Evolutionary conservation across 2,113 vertebrate genomes (phyloP).

Genomic region (Peromyscus maniculatus): DNA sequence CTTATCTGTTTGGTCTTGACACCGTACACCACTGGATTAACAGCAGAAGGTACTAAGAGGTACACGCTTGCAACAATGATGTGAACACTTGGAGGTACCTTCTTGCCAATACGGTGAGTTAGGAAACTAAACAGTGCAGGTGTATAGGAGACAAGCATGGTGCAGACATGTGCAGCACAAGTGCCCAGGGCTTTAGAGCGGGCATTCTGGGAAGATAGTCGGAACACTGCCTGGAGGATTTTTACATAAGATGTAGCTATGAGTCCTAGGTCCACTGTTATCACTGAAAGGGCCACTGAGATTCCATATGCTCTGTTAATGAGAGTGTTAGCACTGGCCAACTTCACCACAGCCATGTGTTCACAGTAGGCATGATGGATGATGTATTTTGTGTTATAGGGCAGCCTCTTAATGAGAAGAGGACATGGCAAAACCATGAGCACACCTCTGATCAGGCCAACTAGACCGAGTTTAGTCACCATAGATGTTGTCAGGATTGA

Average conservation of each 20-base stretch:
- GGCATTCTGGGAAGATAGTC: conserved; percentile 62
- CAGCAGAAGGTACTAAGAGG: conserved; percentile 66
- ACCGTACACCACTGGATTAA: conserved; percentile 74
- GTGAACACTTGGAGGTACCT: conserved; percentile 64
- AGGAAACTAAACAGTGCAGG: conserved; percentile 77
- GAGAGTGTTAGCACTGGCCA: conserved; percentile 75
- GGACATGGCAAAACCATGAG: conserved; percentile 60
- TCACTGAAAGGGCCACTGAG: conserved; percentile 70
- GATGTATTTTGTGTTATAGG: conserved; percentile 59
- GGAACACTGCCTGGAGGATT: conserved; percentile 69
- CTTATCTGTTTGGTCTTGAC: conserved; percentile 78
- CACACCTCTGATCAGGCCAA: background rate
- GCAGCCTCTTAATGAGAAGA: conserved; percentile 74
- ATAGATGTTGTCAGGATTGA: background rate
- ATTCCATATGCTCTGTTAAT: conserved; percentile 79
- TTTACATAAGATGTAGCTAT: conserved; percentile 71
- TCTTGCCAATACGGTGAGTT: conserved; percentile 73
- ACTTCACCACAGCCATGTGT: conserved; percentile 80
- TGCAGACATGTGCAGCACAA: conserved; percentile 65
- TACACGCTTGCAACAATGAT: conserved; percentile 72
- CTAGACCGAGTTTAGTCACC: background rate
- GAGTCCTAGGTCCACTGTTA: conserved; percentile 52
- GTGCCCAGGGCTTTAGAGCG: conserved; percentile 71
- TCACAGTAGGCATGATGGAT: conserved; percentile 79
- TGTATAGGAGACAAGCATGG: conserved; percentile 66